Base-by-base conservation (phyloP, 2,113 vertebrate species). In the Nematolebias whitei region DNA sequence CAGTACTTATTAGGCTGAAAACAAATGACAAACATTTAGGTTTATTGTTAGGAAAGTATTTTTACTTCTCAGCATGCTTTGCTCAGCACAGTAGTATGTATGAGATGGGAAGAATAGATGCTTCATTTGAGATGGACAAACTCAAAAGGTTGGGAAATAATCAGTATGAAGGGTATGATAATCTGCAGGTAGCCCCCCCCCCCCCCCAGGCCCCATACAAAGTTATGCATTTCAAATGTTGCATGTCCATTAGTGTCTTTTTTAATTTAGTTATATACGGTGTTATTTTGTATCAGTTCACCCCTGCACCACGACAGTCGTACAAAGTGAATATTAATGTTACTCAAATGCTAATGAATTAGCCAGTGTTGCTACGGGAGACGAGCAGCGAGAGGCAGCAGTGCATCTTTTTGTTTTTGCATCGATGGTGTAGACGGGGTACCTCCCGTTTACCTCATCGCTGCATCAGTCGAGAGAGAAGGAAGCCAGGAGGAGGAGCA, bases 371-470 rank as follows among this genome's bases (percentile, higher is more conserved):
- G 15, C 24, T 43, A 24, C 9, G 16, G 14, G 29, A 70, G 20
- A 35, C 14, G 13, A 11, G 15, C 22, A 16, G 10, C 11, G 15
- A 62, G 23, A 1, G 23, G 0, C 40, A 29, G 26, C 19, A 7
- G 29, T 23, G 23, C 20, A 62, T 22, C 9, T 15, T 11, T 77
- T 16, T n/a, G 14, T 39, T 24, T 23, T 15, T 63, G n/a, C 40
- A 11, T 68, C n/a, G 54, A 24, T 22, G 48, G 38, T 64, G 35
- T 44, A 60, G 66, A 60, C 4, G 13, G 71, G 63, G 40, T 66
- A 70, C 68, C 78, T 64, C 69, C 69, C 72, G 62, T 68, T 79
- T 85, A 74, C 76, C 63, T 88, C 86, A 87, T 83, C 68, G 45
- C 78, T 77, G 57, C 57, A 73, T 71, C 60, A 14, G 65, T 71